phyloP scores from a whole-genome alignment of 2,797 vertebrate species.

The Prunella strophiata region DNA sequence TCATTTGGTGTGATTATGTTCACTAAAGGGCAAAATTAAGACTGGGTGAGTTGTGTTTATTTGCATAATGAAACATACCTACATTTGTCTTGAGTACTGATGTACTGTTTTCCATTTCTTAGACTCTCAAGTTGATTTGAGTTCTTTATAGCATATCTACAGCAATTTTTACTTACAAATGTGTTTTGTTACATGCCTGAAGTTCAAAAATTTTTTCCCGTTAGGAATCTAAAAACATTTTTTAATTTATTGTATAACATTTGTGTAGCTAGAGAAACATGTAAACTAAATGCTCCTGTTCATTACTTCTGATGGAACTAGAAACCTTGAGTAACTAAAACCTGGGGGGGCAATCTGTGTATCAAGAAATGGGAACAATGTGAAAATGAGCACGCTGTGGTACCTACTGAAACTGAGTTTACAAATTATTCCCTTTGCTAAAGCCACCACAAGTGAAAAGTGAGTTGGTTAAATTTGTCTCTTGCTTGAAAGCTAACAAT shows the following conservation, averaged over 20 bases:
- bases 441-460: neutral
- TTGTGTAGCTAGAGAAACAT: neutral
- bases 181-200: neutral
- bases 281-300: neutral
- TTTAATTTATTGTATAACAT: neutral
- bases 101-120: neutral
- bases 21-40: neutral
- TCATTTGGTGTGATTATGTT: neutral
- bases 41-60: neutral
- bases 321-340: neutral
- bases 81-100: neutral
- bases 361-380: neutral
- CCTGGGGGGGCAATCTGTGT: neutral
- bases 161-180: neutral
- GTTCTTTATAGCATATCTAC: neutral
- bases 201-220: neutral
- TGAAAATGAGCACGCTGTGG: neutral
- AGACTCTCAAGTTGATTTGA: neutral
- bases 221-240: neutral
- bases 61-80: neutral
- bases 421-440: neutral
- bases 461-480: neutral
- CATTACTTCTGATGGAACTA: neutral
- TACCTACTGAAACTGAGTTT: neutral
- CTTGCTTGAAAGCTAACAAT: neutral